phyloP scores from a whole-genome alignment of 2,888 invertebrate genomes.

The Metacarcinus magister region DNA sequence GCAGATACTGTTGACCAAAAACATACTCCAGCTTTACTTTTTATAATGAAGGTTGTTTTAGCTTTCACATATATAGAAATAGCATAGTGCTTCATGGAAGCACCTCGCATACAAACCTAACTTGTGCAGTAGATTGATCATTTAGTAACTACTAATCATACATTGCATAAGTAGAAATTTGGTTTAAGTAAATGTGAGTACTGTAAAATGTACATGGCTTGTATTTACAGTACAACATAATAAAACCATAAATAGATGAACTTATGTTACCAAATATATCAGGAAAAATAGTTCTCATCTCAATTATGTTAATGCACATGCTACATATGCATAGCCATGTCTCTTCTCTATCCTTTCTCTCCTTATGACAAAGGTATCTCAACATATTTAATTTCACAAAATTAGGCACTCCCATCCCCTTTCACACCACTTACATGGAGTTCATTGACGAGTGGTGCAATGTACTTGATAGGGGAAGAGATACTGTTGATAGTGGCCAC shows the following conservation, averaged over 20 bases:
- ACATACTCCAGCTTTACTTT: neutral
- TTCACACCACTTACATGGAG: constrained; percentile 60
- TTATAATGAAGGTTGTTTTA: neutral
- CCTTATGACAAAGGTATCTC: neutral
- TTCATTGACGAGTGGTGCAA: constrained; percentile 74
- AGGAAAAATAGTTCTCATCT: no score
- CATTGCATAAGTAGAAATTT: neutral
- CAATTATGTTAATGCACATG: no score
- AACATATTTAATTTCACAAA: neutral
- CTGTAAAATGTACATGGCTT: no score
- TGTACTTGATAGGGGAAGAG: constrained; percentile 72
- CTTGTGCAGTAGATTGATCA: no score
- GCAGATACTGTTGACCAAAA: constrained; percentile 63
- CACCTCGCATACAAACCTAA: no score
- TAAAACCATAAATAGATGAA: no score
- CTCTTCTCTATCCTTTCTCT: no score
- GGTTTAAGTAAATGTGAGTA: no score
- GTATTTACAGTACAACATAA: no score
- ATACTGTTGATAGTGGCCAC: constrained; percentile 83
- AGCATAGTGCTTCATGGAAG: neutral
- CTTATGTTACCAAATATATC: no score
- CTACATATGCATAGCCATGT: no score
- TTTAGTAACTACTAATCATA: neutral
- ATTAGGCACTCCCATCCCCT: neutral
- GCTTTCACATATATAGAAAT: neutral